Conservation (phyloP, 2,797 vertebrate species). For the Alca torda region DNA sequence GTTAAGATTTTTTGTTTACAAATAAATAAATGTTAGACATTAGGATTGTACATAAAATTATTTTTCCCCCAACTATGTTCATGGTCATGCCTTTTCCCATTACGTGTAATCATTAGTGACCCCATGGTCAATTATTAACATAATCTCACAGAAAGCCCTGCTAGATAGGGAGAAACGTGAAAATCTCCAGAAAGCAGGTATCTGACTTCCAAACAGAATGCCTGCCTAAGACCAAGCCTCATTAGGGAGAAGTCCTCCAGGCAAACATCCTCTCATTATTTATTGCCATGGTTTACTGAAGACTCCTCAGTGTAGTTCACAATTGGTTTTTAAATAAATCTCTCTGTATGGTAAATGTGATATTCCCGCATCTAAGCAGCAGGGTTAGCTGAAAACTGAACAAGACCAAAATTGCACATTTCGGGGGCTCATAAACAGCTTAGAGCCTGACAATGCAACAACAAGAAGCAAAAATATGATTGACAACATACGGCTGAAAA, state of each 20-base stretch:
- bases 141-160: not conserved
- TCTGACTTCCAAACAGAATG: conserved; percentile 6
- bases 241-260: conserved; percentile 39
- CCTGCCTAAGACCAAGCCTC: conserved; percentile 26
- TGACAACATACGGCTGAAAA: not conserved
- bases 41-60: not conserved
- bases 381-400: conserved; percentile 23
- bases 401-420: not conserved
- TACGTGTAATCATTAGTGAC: not conserved
- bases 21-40: not conserved
- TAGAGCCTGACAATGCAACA: not conserved
- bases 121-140: not conserved
- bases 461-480: not conserved
- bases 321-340: conserved; percentile 28
- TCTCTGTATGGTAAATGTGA: not conserved
- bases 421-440: not conserved
- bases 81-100: not conserved
- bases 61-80: not conserved
- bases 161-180: not conserved
- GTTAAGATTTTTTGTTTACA: not conserved
- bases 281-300: conserved; percentile 51
- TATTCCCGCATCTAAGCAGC: not conserved
- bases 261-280: conserved; percentile 51
- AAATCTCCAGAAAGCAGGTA: not conserved
- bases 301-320: conserved; percentile 21